These are phyloP conservation scores for Scaptodrosophila latifasciaeformis DNA, from an alignment of 2,888 invertebrate genomes.

Conservation along the genomic window DNA sequence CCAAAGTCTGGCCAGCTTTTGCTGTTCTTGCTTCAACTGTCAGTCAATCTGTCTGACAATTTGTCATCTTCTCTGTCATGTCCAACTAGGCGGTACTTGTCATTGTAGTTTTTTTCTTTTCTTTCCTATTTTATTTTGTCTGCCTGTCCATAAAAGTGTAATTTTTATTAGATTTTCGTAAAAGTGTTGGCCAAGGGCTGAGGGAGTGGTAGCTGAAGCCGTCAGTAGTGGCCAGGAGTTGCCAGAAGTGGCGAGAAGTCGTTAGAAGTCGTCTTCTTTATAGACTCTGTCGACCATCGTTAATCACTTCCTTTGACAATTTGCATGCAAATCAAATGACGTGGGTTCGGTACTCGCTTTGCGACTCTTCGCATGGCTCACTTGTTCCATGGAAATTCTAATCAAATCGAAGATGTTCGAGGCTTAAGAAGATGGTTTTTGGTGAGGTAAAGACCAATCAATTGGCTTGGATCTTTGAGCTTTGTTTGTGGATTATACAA, in stretches of 20 bases:
- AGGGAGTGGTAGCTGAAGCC: conserved; percentile 19
- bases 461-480: too few relatives aligned
- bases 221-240: too few relatives aligned
- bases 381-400: too few relatives aligned
- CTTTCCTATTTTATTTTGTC: conserved; percentile 7
- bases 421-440: too few relatives aligned
- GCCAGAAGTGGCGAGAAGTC: too few relatives aligned
- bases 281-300: conserved; percentile 42
- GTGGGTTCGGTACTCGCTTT: conserved; percentile 11
- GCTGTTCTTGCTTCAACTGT: conserved; percentile 35
- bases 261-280: conserved; percentile 28
- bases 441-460: too few relatives aligned
- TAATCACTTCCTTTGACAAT: conserved; percentile 66
- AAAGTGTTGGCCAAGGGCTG: conserved; percentile 12
- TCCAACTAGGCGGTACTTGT: conserved; percentile 38
- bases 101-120: conserved; percentile 5
- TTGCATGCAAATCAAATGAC: conserved; percentile 60
- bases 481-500: too few relatives aligned
- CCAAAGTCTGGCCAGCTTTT: conserved; percentile 5
- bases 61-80: conserved; percentile 65
- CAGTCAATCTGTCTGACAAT: conserved; percentile 59
- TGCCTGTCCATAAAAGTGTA: conserved; percentile 34
- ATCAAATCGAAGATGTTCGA: too few relatives aligned
- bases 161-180: conserved; percentile 63
- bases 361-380: too few relatives aligned